phyloP scores from a whole-genome alignment of 1,140 invertebrate genomes.

The Archegozetes longisetosus region DNA sequence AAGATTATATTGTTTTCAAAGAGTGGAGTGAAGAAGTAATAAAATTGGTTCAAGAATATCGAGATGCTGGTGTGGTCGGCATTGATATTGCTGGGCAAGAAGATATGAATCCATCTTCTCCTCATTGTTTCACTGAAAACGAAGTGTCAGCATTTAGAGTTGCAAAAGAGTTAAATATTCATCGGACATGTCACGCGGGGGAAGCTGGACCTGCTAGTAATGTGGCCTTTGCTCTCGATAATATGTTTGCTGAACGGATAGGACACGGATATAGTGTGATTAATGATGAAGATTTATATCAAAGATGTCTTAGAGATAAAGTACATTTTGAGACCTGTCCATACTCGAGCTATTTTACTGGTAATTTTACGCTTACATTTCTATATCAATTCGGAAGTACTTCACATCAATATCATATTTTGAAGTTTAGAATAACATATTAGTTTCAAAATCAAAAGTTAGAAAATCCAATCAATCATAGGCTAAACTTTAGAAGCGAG shows the following conservation, averaged over 20 bases:
- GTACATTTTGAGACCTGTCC: slow-evolving; percentile 43
- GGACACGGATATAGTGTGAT: slow-evolving; percentile 43
- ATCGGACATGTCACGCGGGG: slow-evolving; percentile 43
- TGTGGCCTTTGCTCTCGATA: slow-evolving; percentile 35
- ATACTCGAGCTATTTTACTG: slow-evolving; percentile 39
- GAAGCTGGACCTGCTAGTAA: slow-evolving; percentile 34
- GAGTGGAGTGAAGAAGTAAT: slow-evolving; percentile 34
- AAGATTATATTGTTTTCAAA: neutral
- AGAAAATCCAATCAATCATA: too few species aligned
- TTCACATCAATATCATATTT: too few species aligned
- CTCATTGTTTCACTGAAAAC: neutral
- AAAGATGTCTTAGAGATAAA: slow-evolving; percentile 25
- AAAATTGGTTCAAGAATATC: slow-evolving; percentile 34
- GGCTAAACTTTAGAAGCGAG: too few species aligned
- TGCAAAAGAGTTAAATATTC: slow-evolving; percentile 33
- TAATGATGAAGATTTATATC: slow-evolving; percentile 35
- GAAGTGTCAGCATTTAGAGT: neutral
- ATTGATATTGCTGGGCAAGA: slow-evolving; percentile 43
- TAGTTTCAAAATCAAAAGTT: too few species aligned
- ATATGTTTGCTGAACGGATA: slow-evolving; percentile 37
- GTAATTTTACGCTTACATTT: too few species aligned
- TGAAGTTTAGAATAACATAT: too few species aligned
- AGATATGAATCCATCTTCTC: slow-evolving; percentile 16
- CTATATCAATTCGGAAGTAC: too few species aligned
- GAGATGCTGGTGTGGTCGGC: slow-evolving; percentile 37